These are phyloP conservation scores for Elegia similella DNA, from an alignment of 2,888 invertebrate species.

Conservation along the genomic window DNA sequence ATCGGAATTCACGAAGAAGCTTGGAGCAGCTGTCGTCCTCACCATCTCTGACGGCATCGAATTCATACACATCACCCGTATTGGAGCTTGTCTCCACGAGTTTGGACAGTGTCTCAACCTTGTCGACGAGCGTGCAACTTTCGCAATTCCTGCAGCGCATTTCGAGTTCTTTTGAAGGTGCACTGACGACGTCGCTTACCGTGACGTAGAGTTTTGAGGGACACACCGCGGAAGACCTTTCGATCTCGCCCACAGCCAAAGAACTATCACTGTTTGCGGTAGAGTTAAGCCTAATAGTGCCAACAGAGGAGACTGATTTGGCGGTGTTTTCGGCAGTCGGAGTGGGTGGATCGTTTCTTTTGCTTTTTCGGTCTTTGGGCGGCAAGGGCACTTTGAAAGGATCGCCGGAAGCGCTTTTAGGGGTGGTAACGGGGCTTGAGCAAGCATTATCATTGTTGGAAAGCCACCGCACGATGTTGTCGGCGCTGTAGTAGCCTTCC, in stretches of 20 bases:
- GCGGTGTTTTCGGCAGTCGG: neutral
- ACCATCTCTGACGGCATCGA: slow-evolving; percentile 9
- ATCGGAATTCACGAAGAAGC: neutral
- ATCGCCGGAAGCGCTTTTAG: too few relatives aligned
- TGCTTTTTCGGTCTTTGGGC: neutral
- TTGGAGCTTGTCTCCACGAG: neutral
- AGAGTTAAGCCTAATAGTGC: too few relatives aligned
- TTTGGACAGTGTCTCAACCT: neutral
- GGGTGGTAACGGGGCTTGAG: too few relatives aligned
- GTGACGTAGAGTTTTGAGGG: slow-evolving; percentile 11
- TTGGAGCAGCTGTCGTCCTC: neutral
- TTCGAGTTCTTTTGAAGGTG: neutral
- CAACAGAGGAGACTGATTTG: neutral
- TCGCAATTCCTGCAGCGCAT: slow-evolving; percentile 6
- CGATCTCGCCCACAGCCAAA: neutral
- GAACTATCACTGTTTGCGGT: too few relatives aligned
- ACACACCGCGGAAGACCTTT: slow-evolving; percentile 4
- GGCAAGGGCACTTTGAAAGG: neutral
- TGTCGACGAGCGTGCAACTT: neutral
- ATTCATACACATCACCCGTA: slow-evolving; percentile 12
- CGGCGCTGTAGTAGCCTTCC: neutral
- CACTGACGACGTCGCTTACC: slow-evolving; percentile 6
- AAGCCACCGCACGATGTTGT: slow-evolving; percentile 1
- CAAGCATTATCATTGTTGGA: too few relatives aligned
- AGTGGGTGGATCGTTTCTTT: neutral